Evolutionary conservation across 1,140 invertebrate species (phyloP), one percentile per base, ranked within the genome.

Genomic region (Philopotamus ludificatus): DNA sequence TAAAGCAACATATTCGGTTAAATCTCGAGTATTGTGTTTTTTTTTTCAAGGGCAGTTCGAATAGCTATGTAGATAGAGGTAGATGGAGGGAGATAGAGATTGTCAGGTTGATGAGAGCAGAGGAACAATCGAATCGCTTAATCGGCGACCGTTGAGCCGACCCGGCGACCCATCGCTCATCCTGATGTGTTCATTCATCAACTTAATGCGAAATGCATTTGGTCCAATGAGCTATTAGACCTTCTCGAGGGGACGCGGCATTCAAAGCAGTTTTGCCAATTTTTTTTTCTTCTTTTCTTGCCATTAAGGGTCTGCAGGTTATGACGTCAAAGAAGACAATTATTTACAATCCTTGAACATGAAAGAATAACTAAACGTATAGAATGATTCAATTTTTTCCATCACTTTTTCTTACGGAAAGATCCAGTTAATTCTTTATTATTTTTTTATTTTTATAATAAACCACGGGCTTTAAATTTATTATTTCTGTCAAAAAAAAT

Each of bases 161-260:
- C 41, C 12, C 25, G 15, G 21, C 61, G 26, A 51, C 34, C 34
- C 34, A 64, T 64, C 42, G 23, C 34, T 64, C 63, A 64, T 55
- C 18, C n/a, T 55, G 63, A 64, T 47, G 63, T 44, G 22, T 10
- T 34, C 63, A 64, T 64, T 57, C 51, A 57, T 64, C 63, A 64
- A 64, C 63, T 57, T 64, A 64, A 64, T 45, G 63, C 44, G 63
- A 47, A 64, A 64, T 64, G 63, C 63, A 64, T 64, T 64, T 57
- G 42, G 20, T 64, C 53, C 51, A 57, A 64, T 64, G 63, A 57
- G 42, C 63, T 53, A 64, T 64, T 64, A 57, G 28, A 57, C 16
- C 26, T 54, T 25, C 20, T 54, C 51, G 4, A 3, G 18, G 44
- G 18, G 47, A 49, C n/a, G n/a, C n/a, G n/a, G n/a, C 28, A 34